A percentile compares a stretch with the other conserved stretches of the same genome.
Conservation (phyloP, 1,140 invertebrate genomes). For the Drosophila kohkoa region DNA sequence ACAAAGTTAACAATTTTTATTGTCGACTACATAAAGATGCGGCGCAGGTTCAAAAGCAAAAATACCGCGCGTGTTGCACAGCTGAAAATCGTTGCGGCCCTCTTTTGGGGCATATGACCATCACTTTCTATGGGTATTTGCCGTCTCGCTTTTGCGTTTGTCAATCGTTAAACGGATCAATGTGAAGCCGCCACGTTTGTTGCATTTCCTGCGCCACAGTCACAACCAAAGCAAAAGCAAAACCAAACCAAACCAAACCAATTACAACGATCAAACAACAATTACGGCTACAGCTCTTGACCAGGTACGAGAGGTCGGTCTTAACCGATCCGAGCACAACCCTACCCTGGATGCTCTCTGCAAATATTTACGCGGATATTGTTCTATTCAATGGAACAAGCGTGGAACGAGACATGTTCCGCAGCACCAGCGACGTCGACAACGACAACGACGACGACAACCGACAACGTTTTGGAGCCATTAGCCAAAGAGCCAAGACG, state of each 20-base stretch:
- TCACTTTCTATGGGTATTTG: not conserved
- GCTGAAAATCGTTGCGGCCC: not conserved
- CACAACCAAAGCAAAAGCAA: conserved; percentile 37
- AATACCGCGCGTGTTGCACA: conserved; percentile 15
- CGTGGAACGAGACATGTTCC: conserved; percentile 47
- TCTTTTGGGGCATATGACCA: conserved; percentile 4
- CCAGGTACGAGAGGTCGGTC: conserved; percentile 37
- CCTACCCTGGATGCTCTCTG: conserved; percentile 58
- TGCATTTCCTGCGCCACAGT: conserved; percentile 77
- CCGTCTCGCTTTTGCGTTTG: conserved; percentile 46
- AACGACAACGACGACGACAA: conserved; percentile 5
- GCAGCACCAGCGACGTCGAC: conserved; percentile 16
- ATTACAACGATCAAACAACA: conserved; percentile 84
- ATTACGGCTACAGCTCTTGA: conserved; percentile 67
- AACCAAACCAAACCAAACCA: conserved; percentile 57
- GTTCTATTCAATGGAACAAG: conserved; percentile 79
- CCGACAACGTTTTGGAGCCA: conserved; percentile 46
- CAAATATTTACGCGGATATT: conserved; percentile 82
- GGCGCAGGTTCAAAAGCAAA: conserved; percentile 43
- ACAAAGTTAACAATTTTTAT: conserved; percentile 74
- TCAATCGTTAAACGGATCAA: conserved; percentile 81
- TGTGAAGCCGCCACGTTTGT: conserved; percentile 63
- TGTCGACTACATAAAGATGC: conserved; percentile 63
- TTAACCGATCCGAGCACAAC: not conserved
- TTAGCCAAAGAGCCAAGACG: conserved; percentile 40